Evolutionary conservation across 2,888 invertebrate species (phyloP), one percentile per base, ranked within the genome.

Genomic region (Leucophenga maculata): DNA sequence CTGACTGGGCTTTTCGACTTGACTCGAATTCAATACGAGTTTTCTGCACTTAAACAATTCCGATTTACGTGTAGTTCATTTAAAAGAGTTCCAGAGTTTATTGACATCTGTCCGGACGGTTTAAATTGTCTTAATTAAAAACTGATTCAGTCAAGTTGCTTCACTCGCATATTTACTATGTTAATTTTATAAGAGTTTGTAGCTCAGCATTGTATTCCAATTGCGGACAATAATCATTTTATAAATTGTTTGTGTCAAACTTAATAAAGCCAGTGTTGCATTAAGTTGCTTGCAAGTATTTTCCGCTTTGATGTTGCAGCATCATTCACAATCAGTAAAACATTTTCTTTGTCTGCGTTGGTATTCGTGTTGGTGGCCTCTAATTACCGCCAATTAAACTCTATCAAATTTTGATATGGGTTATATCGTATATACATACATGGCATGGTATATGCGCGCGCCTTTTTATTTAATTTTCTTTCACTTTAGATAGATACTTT

Each of bases 301-400:
- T 64, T 65, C 26, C 32, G 26, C n/a, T 57, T 57, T 57, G 57
- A 57, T 57, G 57, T 57, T 26, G 18, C 20, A 18, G 13, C 20
- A 22, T 8, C 18, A 69, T 65, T 68, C 59, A 68, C 68, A 69
- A n/a, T 65, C 65, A 70, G 31, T 67, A 11, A 2, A 26, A 39
- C 39, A 39, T 57, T 68, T 31, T 62, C 54, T 62, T 44, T 44
- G 22, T 66, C 20, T 52, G 31, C 62, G 66, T 69, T 69, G 66
- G 32, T 32, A 3, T 32, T 6, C 11, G 39, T 22, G 48, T 18
- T 64, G 62, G 62, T 48, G 62, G 62, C 48, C 74, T 77, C 78
- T 78, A 82, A 83, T 82, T 82, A 82, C 77, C 69, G 71, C 69
- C 83, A 83, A 82, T 82, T 82, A 82, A 82, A 81, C 77, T 77